phyloP scores from a whole-genome alignment of 2,888 invertebrate genomes.

The Micropterix aruncella region DNA sequence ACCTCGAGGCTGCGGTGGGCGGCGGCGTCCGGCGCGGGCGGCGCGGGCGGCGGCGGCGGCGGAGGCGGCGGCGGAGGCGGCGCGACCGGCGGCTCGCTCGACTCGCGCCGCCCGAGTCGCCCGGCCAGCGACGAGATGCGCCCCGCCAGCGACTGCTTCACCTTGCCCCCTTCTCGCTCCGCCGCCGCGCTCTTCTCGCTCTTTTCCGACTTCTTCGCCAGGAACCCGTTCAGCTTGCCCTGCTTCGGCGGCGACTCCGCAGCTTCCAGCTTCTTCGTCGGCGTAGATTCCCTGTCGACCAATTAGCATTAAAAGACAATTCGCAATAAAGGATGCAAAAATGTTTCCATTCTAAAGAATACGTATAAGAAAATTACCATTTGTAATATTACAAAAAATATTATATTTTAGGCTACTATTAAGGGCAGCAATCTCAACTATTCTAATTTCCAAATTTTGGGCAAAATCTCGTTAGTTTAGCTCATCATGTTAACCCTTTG shows the following conservation, averaged over 20 bases:
- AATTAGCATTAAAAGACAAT: too few species aligned
- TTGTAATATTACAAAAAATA: too few species aligned
- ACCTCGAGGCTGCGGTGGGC: slow-evolving; percentile 29
- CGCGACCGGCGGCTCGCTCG: slow-evolving; percentile 30
- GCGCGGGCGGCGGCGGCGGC: slow-evolving; percentile 39
- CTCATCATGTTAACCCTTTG: too few species aligned
- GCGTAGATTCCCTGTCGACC: not conserved
- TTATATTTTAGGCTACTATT: too few species aligned
- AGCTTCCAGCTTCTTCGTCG: not conserved
- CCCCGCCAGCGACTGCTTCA: slow-evolving; percentile 22
- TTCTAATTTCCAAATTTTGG: too few species aligned
- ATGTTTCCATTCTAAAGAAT: too few species aligned
- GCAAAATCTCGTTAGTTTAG: too few species aligned
- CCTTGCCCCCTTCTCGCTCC: slow-evolving; percentile 13
- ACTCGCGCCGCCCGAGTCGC: slow-evolving; percentile 27
- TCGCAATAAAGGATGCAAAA: too few species aligned
- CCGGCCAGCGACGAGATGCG: slow-evolving; percentile 21
- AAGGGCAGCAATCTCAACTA: too few species aligned
- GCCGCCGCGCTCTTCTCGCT: not conserved
- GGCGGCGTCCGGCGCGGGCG: slow-evolving; percentile 18
- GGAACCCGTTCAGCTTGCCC: not conserved
- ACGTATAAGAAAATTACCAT: too few species aligned
- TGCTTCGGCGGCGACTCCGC: not conserved
- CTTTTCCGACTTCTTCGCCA: not conserved
- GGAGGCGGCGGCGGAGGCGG: slow-evolving; percentile 62